Evolutionary conservation across 1,140 invertebrate genomes (phyloP), one percentile per base, ranked within the genome.

Genomic region (Andricus grossulariae): DNA sequence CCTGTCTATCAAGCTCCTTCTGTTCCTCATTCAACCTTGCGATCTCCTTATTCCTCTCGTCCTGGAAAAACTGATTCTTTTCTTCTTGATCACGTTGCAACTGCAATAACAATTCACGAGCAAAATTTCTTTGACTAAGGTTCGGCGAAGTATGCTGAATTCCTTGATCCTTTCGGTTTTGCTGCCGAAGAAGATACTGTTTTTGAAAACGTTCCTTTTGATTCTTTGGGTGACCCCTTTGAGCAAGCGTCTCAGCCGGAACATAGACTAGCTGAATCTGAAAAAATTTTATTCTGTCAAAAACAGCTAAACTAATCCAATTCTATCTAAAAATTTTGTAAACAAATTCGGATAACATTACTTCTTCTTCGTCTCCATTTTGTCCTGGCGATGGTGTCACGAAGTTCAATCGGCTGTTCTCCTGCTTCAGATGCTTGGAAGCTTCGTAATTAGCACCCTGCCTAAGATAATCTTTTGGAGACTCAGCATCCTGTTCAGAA

Each of bases 211-310:
- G 86, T 54, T 81, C 86, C 71, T 82, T 80, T 0, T 80, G 78
- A 54, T 86, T 85, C 74, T 91, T 90, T 7, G 78, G 16, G 51
- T 91, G 88, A 74, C 85, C 85, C 78, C 94, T 93, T 88, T 93
- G 92, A 72, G 93, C 94, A 13, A 96, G 87, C 0, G 94, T 95
- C 85, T 97, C 95, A 49, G 96, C 92, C 15, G 96, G 96, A 3
- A 97, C 95, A 84, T 96, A 97, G 0, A 97, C 90, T 60, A 96
- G 85, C 86, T 96, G 95, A 16, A 96, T 94, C 90, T 95, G n/a
- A 11, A 80, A 82, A 10, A 72, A 25, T 21, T n/a, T n/a, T 49
- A 49, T 71, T 71, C 39, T 71, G 8, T 8, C 18, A 49, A n/a
- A 54, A 71, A 55, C 50, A 39, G 50, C 51, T 21, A 51, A 10